Base-by-base conservation (phyloP, 2,888 invertebrate genomes). In the Idaea dimidiata region DNA sequence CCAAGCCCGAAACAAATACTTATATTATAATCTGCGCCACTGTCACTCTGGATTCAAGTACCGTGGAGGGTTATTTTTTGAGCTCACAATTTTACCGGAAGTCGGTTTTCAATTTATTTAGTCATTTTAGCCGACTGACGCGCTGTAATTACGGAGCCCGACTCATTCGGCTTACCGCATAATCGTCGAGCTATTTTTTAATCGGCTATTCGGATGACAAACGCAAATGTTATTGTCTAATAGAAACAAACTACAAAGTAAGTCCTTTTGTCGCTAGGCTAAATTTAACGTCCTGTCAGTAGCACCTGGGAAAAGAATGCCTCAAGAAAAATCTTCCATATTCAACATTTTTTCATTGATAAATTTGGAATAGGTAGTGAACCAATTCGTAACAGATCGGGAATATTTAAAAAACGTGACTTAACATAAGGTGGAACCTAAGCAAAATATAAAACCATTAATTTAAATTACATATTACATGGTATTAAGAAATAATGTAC, bases 21-120 rank as follows among this genome's bases (percentile, higher is more conserved):
- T n/a, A n/a, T n/a, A 88, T 87, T 88, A 88, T 24, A 24, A 24
- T 83, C 83, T 79, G 81, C 73, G 79, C 76, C 78, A 79, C 79
- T 84, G 86, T 85, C 87, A 83, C 82, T 82, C 76, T 81, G 73
- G 81, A 79, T 76, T 80, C 82, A 83, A 87, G 86, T 80, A 80
- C 81, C 81, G 81, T 80, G 77, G 79, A 86, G 83, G 83, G 82
- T 86, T 86, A 86, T 88, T 85, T 76, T 85, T 84, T 85, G 81
- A 80, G 79, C 80, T 78, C 80, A 77, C 75, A 86, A 87, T 87
- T 88, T 87, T 82, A 84, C 84, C 80, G 83, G 81, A 81, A 84
- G 82, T 80, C 78, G 85, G 84, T 84, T 89, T 90, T 89, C 88
- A 90, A 89, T 91, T 90, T 88, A 89, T 91, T 88, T 87, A 79